Percentiles rank a stretch among this genome's conserved stretches.
Conservation (phyloP, 2,888 invertebrate species). For the Chloromyia formosa region DNA sequence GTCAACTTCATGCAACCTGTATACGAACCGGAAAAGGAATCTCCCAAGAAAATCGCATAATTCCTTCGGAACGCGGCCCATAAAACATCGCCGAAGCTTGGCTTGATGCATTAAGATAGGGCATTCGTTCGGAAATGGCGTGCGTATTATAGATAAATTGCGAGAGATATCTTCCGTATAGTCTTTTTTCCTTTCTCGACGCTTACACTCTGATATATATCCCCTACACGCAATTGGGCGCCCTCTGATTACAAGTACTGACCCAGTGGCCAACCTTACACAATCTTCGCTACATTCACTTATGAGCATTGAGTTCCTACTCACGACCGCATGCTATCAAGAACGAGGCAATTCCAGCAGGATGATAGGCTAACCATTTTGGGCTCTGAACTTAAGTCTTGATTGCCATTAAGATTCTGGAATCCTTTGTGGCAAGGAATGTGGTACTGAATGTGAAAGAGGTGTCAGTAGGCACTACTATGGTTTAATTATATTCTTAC, state of each 20-base stretch:
- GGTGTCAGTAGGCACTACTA: neutral
- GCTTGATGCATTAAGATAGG: slow-evolving; percentile 49
- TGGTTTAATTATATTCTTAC: slow-evolving; percentile 45
- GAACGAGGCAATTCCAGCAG: slow-evolving; percentile 10
- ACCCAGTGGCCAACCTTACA: slow-evolving; percentile 12
- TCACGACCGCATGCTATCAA: neutral
- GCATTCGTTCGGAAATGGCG: slow-evolving; percentile 48
- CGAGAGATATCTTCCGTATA: slow-evolving; percentile 46
- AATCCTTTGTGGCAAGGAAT: slow-evolving; percentile 40
- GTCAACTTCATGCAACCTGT: neutral
- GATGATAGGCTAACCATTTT: slow-evolving; percentile 28
- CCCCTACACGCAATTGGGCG: slow-evolving; percentile 43
- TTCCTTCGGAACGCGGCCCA: slow-evolving; percentile 37
- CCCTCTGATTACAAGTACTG: slow-evolving; percentile 36
- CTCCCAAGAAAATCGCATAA: slow-evolving; percentile 44
- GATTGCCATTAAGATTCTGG: slow-evolving; percentile 48
- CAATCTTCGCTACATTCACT: neutral
- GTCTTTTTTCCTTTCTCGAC: slow-evolving; percentile 30
- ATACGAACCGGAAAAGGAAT: slow-evolving; percentile 29
- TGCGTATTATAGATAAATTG: slow-evolving; percentile 50
- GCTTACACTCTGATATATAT: slow-evolving; percentile 21
- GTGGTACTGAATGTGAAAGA: slow-evolving; percentile 34
- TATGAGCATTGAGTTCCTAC: neutral
- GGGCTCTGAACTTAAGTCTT: slow-evolving; percentile 41
- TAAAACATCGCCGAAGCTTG: slow-evolving; percentile 41